A percentile compares a stretch with the other conserved stretches of the same genome.
These are phyloP conservation scores for Drosophila algonquin DNA, from an alignment of 2,888 invertebrate genomes.

Conservation along the genomic window DNA sequence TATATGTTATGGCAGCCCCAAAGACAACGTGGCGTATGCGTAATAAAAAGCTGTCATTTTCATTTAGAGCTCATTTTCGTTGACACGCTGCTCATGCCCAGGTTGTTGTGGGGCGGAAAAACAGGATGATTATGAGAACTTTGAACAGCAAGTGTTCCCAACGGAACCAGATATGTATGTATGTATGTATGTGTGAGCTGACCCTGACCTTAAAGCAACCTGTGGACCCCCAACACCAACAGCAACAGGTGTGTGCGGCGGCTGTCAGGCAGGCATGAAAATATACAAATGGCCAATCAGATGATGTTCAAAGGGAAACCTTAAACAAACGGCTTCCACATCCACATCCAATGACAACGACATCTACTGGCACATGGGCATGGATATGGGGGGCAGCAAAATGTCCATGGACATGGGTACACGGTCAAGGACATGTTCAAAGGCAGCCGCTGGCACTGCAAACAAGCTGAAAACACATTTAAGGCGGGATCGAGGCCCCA, in stretches of 20 bases:
- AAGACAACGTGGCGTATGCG: slow-evolving; percentile 60
- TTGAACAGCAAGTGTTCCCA: background rate
- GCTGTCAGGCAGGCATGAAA: slow-evolving; percentile 24
- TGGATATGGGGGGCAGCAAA: slow-evolving; percentile 5
- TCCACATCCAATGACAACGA: slow-evolving; percentile 25
- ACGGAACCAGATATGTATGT: no score
- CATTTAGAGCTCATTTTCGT: slow-evolving; percentile 35
- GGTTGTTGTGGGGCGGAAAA: slow-evolving; percentile 2
- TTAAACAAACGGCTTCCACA: slow-evolving; percentile 26
- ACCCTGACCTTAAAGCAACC: slow-evolving; percentile 38
- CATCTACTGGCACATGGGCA: slow-evolving; percentile 33
- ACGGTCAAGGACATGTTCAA: slow-evolving; percentile 23
- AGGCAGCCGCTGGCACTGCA: slow-evolving; percentile 16
- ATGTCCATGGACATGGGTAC: slow-evolving; percentile 19
- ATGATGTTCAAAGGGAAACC: slow-evolving; percentile 39
- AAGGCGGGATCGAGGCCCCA: slow-evolving; percentile 7
- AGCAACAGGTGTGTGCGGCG: slow-evolving; percentile 40
- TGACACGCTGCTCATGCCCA: slow-evolving; percentile 22
- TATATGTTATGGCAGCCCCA: slow-evolving; percentile 9
- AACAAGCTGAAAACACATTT: slow-evolving; percentile 29
- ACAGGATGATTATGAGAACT: slow-evolving; percentile 7
- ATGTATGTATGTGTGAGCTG: background rate
- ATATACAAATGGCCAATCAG: slow-evolving; percentile 36
- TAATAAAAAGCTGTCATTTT: slow-evolving; percentile 59
- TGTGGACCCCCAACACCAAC: slow-evolving; percentile 24